Conservation (phyloP, 2,113 vertebrate species). For the Arenaria interpres region DNA sequence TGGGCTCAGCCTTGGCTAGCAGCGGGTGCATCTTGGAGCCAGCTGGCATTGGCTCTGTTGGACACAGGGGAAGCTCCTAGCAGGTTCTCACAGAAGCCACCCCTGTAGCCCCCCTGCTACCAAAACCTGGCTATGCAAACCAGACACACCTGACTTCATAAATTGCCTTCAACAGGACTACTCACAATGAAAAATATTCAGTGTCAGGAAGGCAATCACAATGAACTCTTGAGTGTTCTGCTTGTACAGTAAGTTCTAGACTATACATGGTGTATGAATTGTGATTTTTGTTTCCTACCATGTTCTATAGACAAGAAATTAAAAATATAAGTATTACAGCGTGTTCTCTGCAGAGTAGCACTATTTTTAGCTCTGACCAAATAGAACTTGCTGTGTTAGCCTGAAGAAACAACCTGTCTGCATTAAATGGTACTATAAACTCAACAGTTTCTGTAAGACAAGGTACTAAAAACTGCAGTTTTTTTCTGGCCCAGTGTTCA, state of each 20-base stretch:
- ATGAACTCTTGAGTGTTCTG: neutral
- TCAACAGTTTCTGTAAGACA: neutral
- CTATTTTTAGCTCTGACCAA: neutral
- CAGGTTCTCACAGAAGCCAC: neutral
- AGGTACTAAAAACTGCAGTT: neutral
- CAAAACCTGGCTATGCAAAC: neutral
- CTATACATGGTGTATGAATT: neutral
- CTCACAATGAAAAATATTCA: neutral
- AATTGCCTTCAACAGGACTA: neutral
- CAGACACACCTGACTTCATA: neutral
- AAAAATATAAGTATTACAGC: neutral
- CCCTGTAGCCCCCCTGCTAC: neutral
- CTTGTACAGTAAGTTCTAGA: neutral
- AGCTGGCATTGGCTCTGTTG: neutral
- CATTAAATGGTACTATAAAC: neutral
- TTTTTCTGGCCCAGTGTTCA: neutral
- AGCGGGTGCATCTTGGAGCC: neutral
- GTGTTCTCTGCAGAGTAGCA: neutral
- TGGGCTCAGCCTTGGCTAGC: neutral
- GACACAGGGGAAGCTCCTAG: neutral
- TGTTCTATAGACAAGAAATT: neutral
- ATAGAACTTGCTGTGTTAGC: neutral
- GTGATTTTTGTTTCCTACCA: neutral
- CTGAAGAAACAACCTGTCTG: neutral
- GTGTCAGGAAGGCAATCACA: neutral